phyloP scores from a whole-genome alignment of 2,797 vertebrate species.

The Pogoniulus pusillus region DNA sequence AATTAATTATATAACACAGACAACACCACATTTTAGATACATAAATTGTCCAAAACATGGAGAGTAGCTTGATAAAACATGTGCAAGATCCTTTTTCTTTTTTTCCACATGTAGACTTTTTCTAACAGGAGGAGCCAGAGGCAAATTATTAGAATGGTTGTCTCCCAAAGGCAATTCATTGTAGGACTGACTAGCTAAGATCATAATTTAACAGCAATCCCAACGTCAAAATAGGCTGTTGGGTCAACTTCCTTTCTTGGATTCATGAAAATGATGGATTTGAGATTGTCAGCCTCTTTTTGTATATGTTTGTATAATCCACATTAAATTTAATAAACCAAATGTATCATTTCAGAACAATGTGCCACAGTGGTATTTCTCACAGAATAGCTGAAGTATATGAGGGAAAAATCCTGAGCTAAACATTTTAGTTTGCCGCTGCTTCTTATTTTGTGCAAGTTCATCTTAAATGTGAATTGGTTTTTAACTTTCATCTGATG shows the following conservation, averaged over 20 bases:
- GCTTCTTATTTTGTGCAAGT: slow-evolving; percentile 55
- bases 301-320: neutral
- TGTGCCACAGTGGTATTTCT: slow-evolving; percentile 28
- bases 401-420: slow-evolving; percentile 60
- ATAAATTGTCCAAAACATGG: slow-evolving; percentile 85
- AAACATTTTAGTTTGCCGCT: slow-evolving; percentile 58
- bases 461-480: slow-evolving; percentile 43
- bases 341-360: slow-evolving; percentile 50
- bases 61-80: slow-evolving; percentile 68
- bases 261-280: slow-evolving; percentile 21
- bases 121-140: slow-evolving; percentile 41
- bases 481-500: slow-evolving; percentile 40
- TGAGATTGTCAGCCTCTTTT: slow-evolving; percentile 45
- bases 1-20: slow-evolving; percentile 79
- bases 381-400: slow-evolving; percentile 33
- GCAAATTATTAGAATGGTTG: slow-evolving; percentile 37
- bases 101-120: neutral
- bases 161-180: slow-evolving; percentile 61
- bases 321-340: slow-evolving; percentile 45
- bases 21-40: slow-evolving; percentile 81
- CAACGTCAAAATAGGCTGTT: slow-evolving; percentile 20
- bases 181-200: slow-evolving; percentile 57
- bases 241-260: neutral
- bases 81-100: slow-evolving; percentile 34
- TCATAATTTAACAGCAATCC: slow-evolving; percentile 27